Conservation (phyloP, 2,888 invertebrate species). For the Agelastica alni region DNA sequence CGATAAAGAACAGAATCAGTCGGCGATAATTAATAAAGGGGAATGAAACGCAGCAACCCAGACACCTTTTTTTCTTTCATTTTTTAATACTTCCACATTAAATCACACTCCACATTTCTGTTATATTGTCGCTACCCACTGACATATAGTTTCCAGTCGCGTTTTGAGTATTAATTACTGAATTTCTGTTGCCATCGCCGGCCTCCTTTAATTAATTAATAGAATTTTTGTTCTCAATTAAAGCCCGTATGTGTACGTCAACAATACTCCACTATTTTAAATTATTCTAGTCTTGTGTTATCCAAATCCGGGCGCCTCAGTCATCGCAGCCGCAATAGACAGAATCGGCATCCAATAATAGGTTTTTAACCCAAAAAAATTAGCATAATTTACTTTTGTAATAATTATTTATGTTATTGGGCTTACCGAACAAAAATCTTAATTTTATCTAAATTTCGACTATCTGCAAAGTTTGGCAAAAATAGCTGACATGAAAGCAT, state of each 20-base stretch:
- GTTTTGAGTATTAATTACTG: conserved; percentile 6
- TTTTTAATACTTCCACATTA: neutral
- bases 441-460: too few relatives aligned
- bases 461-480: too few relatives aligned
- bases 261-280: neutral
- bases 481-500: too few relatives aligned
- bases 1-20: too few relatives aligned
- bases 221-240: conserved; percentile 5
- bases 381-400: too few relatives aligned
- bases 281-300: conserved; percentile 1
- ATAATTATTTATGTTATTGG: too few relatives aligned
- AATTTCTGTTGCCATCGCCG: neutral
- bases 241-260: conserved; percentile 4
- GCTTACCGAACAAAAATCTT: too few relatives aligned
- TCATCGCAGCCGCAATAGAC: too few relatives aligned
- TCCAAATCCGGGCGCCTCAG: neutral
- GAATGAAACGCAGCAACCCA: neutral
- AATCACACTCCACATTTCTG: neutral
- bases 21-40: too few relatives aligned
- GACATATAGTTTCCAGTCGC: neutral
- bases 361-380: too few relatives aligned
- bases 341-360: too few relatives aligned
- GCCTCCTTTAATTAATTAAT: conserved; percentile 1
- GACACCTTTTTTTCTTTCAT: neutral
- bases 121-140: neutral